Conservation (phyloP, 2,113 vertebrate species). For the Chaetorhynchus papuensis region DNA sequence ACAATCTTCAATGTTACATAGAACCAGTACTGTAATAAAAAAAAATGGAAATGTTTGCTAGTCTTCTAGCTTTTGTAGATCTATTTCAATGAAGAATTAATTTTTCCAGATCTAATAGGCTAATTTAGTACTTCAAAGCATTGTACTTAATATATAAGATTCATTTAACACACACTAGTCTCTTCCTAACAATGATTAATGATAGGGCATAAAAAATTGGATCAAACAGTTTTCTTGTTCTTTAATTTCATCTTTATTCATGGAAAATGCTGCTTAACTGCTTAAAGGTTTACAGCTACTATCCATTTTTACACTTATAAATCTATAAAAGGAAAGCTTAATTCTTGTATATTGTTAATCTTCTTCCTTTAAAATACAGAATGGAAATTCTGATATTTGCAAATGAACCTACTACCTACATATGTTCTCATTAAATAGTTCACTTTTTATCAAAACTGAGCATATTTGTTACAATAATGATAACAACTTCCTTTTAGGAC, state of each 20-base stretch:
- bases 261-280: slow-evolving; percentile 13
- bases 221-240: slow-evolving; percentile 23
- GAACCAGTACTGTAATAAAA: background rate
- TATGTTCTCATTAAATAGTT: background rate
- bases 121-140: slow-evolving; percentile 37
- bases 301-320: background rate
- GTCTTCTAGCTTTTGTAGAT: background rate
- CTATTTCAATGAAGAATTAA: background rate
- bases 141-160: slow-evolving; percentile 24
- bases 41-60: background rate
- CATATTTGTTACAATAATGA: background rate
- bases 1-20: background rate
- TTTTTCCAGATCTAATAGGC: slow-evolving; percentile 7
- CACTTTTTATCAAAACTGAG: background rate
- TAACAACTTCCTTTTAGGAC: background rate
- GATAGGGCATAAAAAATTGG: background rate
- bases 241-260: slow-evolving; percentile 50
- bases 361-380: background rate
- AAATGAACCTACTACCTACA: background rate
- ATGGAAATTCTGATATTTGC: background rate
- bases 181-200: slow-evolving; percentile 47
- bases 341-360: background rate
- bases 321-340: background rate
- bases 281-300: background rate
- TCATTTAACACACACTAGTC: background rate